Percentiles rank a stretch among this genome's conserved stretches.
These are phyloP conservation scores for Chalcosyrphus nemorum DNA, from an alignment of 2,888 invertebrate genomes.

Conservation along the genomic window DNA sequence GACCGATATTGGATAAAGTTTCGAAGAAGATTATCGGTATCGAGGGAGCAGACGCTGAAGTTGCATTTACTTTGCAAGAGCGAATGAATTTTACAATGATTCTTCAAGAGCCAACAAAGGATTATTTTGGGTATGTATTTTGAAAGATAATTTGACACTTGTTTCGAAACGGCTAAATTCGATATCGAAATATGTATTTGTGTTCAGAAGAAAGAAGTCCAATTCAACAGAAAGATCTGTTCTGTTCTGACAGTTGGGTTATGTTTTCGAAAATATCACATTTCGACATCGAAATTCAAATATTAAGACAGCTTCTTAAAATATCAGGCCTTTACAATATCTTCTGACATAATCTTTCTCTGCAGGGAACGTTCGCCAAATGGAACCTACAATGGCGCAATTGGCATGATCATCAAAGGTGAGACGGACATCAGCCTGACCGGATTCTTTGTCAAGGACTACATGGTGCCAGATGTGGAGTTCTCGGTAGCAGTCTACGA, in stretches of 20 bases:
- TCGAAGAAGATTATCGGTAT: constrained; percentile 74
- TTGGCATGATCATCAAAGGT: constrained; percentile 79
- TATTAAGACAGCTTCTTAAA: too few relatives aligned
- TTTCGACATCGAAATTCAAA: too few relatives aligned
- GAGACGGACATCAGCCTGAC: constrained; percentile 81
- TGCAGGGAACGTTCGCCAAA: constrained; percentile 74
- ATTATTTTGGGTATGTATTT: constrained; percentile 79
- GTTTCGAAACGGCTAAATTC: not conserved
- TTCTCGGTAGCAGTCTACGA: constrained; percentile 81
- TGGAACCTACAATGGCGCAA: constrained; percentile 81
- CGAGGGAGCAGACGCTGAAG: constrained; percentile 78
- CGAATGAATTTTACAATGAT: constrained; percentile 79
- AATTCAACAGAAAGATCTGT: too few relatives aligned
- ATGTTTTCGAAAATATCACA: too few relatives aligned
- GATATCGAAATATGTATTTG: not conserved
- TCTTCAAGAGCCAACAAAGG: constrained; percentile 77
- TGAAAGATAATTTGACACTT: too few relatives aligned
- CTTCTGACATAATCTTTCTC: not conserved
- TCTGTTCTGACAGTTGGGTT: too few relatives aligned
- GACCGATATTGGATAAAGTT: constrained; percentile 74
- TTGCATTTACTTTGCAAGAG: constrained; percentile 76
- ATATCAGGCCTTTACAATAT: too few relatives aligned
- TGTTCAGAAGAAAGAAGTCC: not conserved
- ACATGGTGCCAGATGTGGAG: constrained; percentile 80
- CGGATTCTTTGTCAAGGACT: constrained; percentile 82